phyloP scores from a whole-genome alignment of 92 coral and sea anemone species.

The Bergia sp. region DNA sequence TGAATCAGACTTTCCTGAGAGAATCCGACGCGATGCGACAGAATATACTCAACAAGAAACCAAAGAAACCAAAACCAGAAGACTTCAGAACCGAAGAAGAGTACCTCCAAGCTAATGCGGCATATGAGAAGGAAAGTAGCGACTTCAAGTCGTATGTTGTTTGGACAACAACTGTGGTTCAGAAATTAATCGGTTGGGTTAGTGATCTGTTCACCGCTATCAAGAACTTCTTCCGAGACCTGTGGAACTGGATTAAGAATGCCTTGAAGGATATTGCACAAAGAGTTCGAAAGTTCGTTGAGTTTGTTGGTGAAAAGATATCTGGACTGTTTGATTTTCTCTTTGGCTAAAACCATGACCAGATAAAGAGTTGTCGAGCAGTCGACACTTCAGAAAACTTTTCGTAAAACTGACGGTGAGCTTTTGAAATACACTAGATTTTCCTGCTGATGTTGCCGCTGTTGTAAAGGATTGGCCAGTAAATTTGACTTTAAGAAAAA shows the following conservation, averaged over 20 bases:
- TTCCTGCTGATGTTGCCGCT: background rate
- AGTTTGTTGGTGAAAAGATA: conserved; percentile 4
- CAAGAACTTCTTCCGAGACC: conserved; percentile 1
- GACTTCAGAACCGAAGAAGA: background rate
- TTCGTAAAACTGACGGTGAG: background rate
- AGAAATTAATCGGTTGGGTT: background rate
- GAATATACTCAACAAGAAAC: background rate
- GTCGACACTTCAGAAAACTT: background rate
- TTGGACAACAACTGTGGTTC: conserved; percentile 31
- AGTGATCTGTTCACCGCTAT: background rate
- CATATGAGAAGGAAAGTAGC: background rate
- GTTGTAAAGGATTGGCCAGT: background rate
- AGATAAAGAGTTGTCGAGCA: background rate
- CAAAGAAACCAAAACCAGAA: background rate
- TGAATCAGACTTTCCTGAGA: background rate
- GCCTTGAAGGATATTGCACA: conserved; percentile 5
- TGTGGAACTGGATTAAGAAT: conserved; percentile 23
- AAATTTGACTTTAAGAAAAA: too few relatives aligned
- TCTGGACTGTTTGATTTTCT: background rate
- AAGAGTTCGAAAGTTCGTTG: background rate
- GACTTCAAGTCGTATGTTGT: background rate
- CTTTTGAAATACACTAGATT: background rate
- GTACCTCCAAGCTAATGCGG: background rate
- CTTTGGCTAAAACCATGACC: background rate
- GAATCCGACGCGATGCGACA: background rate